phyloP scores from a whole-genome alignment of 2,888 invertebrate species.

The Stenodema calcarata region DNA sequence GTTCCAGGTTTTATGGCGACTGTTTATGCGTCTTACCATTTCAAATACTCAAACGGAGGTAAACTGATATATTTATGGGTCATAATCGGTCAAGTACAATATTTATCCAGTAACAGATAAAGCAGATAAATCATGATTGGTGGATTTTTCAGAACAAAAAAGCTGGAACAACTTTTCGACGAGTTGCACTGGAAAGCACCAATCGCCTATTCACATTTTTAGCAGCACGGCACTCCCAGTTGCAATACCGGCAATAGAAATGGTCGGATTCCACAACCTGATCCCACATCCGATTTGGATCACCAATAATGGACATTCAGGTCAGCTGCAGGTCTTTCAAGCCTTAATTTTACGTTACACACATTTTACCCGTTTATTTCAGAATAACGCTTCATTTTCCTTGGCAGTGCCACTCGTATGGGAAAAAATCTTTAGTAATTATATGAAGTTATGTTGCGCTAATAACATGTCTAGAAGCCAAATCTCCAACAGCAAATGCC shows the following conservation, averaged over 20 bases:
- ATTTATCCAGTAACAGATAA: too few relatives aligned
- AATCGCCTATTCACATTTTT: constrained; percentile 73
- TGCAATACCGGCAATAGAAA: constrained; percentile 74
- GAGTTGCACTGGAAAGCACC: constrained; percentile 64
- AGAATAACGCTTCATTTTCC: neutral
- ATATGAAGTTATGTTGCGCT: too few relatives aligned
- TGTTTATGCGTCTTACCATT: constrained; percentile 5
- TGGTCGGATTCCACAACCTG: constrained; percentile 74
- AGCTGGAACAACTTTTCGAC: constrained; percentile 32
- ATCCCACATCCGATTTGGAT: constrained; percentile 70
- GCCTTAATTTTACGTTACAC: constrained; percentile 26
- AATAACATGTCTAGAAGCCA: too few relatives aligned
- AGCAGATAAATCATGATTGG: too few relatives aligned
- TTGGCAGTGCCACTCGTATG: too few relatives aligned
- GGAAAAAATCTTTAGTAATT: too few relatives aligned
- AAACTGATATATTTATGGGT: neutral
- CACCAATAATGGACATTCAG: constrained; percentile 76
- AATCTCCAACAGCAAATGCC: too few relatives aligned
- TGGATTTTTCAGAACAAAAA: constrained; percentile 22
- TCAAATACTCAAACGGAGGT: constrained; percentile 32
- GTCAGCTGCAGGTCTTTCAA: constrained; percentile 60
- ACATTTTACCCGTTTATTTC: too few relatives aligned
- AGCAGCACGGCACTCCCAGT: constrained; percentile 69
- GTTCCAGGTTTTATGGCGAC: neutral
- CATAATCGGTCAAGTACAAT: too few relatives aligned